phyloP scores from a whole-genome alignment of 2,113 vertebrate genomes.

The Fulmarus glacialis region DNA sequence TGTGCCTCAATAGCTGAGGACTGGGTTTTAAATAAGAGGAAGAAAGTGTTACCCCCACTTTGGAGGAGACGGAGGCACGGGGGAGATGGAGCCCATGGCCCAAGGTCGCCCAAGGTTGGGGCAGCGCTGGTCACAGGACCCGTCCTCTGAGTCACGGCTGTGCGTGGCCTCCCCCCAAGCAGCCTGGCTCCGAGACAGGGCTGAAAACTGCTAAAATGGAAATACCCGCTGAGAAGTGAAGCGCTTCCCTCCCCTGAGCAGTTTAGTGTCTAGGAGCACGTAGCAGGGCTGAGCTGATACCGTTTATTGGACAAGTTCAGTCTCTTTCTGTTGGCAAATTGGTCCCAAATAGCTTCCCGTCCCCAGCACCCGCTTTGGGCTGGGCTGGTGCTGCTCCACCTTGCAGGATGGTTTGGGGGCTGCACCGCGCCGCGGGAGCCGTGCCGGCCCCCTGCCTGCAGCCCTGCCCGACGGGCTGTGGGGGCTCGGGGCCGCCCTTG shows the following conservation, averaged over 20 bases:
- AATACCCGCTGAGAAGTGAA: neutral
- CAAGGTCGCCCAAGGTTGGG: neutral
- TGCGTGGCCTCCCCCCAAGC: neutral
- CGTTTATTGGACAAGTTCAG: neutral
- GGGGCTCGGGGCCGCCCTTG: accelerated
- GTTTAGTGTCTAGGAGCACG: neutral
- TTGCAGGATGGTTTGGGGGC: accelerated
- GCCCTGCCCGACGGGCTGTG: accelerated
- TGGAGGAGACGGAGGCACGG: accelerated
- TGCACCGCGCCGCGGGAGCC: accelerated
- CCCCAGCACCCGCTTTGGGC: accelerated
- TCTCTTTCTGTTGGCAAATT: neutral
- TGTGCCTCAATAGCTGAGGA: neutral
- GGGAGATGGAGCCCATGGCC: neutral
- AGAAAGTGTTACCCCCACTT: neutral
- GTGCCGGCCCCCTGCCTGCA: neutral
- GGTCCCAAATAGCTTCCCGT: neutral
- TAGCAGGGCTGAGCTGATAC: neutral
- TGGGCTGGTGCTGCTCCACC: neutral
- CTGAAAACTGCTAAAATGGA: neutral
- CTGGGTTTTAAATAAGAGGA: neutral
- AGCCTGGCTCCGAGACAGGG: neutral
- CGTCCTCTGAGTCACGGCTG: neutral
- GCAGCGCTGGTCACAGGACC: neutral
- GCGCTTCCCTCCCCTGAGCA: neutral